Evolutionary conservation across 2,113 vertebrate genomes (phyloP), one percentile per base, ranked within the genome.

Genomic region (Hippocampus mohnikei): DNA sequence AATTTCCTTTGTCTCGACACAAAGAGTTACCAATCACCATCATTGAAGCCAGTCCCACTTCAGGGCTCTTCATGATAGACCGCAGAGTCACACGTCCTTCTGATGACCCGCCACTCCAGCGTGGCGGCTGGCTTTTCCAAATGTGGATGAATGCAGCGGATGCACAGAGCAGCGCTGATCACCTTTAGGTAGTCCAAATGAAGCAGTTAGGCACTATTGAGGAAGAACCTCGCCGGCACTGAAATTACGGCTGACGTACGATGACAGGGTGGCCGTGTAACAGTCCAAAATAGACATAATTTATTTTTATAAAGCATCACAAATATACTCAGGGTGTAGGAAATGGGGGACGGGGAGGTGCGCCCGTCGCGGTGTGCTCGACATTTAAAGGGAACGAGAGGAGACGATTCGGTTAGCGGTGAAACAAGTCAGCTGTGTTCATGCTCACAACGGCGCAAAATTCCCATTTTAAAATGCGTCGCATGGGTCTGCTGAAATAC

Each of bases 1-100:
- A 90, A 90, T 92, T 89, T 90, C 87, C 89, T 87, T 85, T 84
- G 89, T 91, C 87, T 89, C 78, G 64, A 79, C 71, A 77, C 79
- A 79, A 75, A 65, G 78, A 77, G 82, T 86, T 90, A 91, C 88
- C 84, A 85, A 84, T 82, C 80, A 83, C 85, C 81, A 84, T 88
- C 90, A 87, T 87, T 90, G 88, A 85, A 87, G 80, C 67, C 67
- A 40, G 79, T 84, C 73, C 73, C 73, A 80, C 83, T 86, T 81
- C 80, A 81, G 72, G 70, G 72, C 73, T 64, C 50, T 78, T 81
- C 88, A 82, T 81, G 77, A 82, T 40, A 71, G 74, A 82, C 74
- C 63, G 75, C 77, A 76, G 73, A 77, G 83, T 80, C 70, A 68
- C 70, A 68, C 69, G 83, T 81, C 72, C 72, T 75, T 87, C 76